A percentile compares a stretch with the other conserved stretches of the same genome.
These are phyloP conservation scores for Uropetala carovei DNA, from an alignment of 2,888 invertebrate genomes.

Conservation along the genomic window DNA sequence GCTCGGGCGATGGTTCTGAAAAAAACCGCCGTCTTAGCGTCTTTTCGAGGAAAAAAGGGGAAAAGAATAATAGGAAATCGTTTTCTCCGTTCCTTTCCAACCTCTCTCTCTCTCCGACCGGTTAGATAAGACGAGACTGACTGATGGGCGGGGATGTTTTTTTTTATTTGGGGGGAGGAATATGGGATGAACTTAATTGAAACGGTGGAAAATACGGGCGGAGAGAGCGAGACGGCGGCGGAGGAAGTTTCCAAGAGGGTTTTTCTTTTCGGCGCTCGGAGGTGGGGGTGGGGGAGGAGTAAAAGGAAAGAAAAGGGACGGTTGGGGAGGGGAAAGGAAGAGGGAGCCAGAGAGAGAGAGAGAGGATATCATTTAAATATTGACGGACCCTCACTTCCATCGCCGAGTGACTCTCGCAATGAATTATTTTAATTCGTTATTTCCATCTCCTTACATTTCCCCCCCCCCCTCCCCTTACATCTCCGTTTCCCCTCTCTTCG, in stretches of 20 bases:
- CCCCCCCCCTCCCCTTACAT: too few relatives aligned
- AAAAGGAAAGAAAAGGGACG: background rate
- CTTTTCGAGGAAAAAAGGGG: background rate
- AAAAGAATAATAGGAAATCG: background rate
- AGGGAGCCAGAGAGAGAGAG: background rate
- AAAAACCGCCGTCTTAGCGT: conserved; percentile 8
- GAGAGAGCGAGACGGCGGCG: conserved; percentile 3
- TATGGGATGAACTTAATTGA: conserved; percentile 63
- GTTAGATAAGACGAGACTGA: conserved; percentile 6
- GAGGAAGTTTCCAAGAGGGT: conserved; percentile 1
- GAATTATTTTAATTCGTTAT: conserved; percentile 63
- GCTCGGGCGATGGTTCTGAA: background rate
- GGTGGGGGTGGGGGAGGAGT: background rate
- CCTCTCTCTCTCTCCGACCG: background rate
- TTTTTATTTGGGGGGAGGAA: background rate
- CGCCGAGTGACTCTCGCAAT: background rate
- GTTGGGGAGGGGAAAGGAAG: background rate
- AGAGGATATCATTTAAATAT: conserved; percentile 56
- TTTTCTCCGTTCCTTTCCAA: background rate
- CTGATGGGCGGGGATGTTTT: background rate
- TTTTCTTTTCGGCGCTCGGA: background rate
- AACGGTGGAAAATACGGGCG: conserved; percentile 34
- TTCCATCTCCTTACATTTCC: conserved; percentile 16
- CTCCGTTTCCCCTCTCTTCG: background rate
- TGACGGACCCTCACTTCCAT: conserved; percentile 18